Evolutionary conservation across 2,888 invertebrate species (phyloP).

Genomic region (Hemithea aestivaria): DNA sequence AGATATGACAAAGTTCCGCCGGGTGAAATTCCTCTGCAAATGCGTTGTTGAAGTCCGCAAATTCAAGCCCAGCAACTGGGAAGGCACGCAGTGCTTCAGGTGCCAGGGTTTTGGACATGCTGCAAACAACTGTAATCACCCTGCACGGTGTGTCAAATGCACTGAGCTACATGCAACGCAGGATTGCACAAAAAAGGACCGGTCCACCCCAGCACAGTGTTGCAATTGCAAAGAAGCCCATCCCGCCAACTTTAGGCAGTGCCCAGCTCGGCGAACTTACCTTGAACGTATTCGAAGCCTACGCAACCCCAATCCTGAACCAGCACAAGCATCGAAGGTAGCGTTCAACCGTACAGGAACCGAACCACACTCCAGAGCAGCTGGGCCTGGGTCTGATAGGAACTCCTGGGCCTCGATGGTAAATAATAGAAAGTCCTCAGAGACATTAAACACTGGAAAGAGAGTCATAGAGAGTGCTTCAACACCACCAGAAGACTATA

Average conservation of each 20-base stretch:
- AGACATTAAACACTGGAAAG: no score
- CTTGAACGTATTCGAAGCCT: not conserved
- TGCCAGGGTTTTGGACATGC: slow-evolving; percentile 20
- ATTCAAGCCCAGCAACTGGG: slow-evolving; percentile 3
- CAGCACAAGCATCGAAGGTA: no score
- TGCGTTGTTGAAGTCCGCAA: slow-evolving; percentile 4
- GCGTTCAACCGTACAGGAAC: no score
- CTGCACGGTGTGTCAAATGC: slow-evolving; percentile 11
- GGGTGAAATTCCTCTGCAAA: slow-evolving; percentile 4
- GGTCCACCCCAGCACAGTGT: not conserved
- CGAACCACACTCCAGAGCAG: no score
- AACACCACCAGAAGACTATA: no score
- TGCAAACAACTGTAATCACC: slow-evolving; percentile 13
- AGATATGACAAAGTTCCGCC: not conserved
- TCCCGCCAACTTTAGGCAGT: not conserved
- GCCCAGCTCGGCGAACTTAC: not conserved
- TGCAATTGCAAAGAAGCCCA: no score
- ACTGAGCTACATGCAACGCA: not conserved
- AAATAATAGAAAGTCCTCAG: no score
- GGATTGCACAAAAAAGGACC: slow-evolving; percentile 1
- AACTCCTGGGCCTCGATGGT: no score
- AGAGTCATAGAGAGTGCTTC: no score
- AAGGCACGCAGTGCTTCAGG: no score
- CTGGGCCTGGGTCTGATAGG: no score
- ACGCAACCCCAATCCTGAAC: not conserved